Evolutionary conservation across 1,140 invertebrate species (phyloP), one percentile per base, ranked within the genome.

Genomic region (Drosophila repleta): DNA sequence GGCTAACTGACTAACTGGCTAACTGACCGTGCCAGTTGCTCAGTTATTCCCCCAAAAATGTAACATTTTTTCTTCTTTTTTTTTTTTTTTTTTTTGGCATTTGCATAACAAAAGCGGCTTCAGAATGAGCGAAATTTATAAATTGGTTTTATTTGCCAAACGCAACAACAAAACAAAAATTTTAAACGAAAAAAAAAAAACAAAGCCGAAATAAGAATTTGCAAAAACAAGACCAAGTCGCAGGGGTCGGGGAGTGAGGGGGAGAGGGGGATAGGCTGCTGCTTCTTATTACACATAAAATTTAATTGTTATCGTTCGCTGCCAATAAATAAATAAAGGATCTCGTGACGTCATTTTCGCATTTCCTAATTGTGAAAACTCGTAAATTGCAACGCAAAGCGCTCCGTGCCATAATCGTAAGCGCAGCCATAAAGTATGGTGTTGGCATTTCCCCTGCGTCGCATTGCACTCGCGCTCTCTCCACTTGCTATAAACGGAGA

Each of bases 241-340:
- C 24, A 4, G 1, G 26, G 26, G 26, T 4, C 1, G 6, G 26
- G 26, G 6, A 7, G 6, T 1, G 3, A 4, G 3, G 26, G 3
- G 29, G 29, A 1, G 29, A 32, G 7, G 29, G 17, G 32, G 11
- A 1, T 4, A 24, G 1, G 11, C 7, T 6, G 11, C 17, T 24
- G 1, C 48, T 52, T 45, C 32, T 84, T 84, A 84, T 89, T 89
- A 73, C 84, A 90, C 68, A 90, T 89, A 76, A 85, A 82, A 90
- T 89, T 85, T 89, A 89, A 90, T 85, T 89, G 84, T 79, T 66
- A 51, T 67, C 60, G 29, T 8, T 1, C 20, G 52, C 32, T 32
- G 45, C 18, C 58, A 56, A 70, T 63, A 70, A 70, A 56, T 70
- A 46, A 79, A 55, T 52, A 56, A 39, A 41, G 49, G 63, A 49